phyloP scores from a whole-genome alignment of 2,888 invertebrate genomes.

The Nemoura dubitans region DNA sequence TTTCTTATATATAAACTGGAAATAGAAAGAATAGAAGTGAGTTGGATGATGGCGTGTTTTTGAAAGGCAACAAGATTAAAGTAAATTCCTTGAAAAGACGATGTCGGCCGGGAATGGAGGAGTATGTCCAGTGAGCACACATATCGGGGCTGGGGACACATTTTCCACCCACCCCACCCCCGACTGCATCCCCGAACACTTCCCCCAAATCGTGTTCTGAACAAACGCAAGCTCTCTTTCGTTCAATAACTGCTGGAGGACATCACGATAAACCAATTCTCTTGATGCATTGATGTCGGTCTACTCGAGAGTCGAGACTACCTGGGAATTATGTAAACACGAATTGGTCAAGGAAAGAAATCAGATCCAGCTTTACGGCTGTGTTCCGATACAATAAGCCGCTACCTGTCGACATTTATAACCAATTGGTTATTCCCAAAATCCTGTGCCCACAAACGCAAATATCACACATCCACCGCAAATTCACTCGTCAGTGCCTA shows the following conservation, averaged over 20 bases:
- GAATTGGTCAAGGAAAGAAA: neutral
- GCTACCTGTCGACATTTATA: neutral
- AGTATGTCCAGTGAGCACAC: constrained; percentile 43
- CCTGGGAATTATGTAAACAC: neutral
- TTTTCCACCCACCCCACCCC: constrained; percentile 16
- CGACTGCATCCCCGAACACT: neutral
- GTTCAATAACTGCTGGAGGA: constrained; percentile 23
- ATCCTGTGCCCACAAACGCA: neutral
- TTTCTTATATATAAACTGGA: constrained; percentile 46
- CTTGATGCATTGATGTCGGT: neutral
- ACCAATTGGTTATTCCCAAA: neutral
- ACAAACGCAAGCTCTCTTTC: constrained; percentile 16
- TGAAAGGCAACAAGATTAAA: constrained; percentile 51
- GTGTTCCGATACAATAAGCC: neutral
- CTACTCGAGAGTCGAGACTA: neutral
- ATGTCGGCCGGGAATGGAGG: constrained; percentile 31
- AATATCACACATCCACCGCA: neutral
- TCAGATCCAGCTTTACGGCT: neutral
- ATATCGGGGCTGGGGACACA: constrained; percentile 9
- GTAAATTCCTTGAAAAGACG: constrained; percentile 49
- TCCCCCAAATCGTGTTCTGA: constrained; percentile 18
- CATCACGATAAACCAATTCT: neutral
- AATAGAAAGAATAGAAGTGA: constrained; percentile 46
- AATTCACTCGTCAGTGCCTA: neutral
- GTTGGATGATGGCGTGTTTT: constrained; percentile 49